Evolutionary conservation across 2,888 invertebrate species (phyloP).

Genomic region (Trisateles emortualis): DNA sequence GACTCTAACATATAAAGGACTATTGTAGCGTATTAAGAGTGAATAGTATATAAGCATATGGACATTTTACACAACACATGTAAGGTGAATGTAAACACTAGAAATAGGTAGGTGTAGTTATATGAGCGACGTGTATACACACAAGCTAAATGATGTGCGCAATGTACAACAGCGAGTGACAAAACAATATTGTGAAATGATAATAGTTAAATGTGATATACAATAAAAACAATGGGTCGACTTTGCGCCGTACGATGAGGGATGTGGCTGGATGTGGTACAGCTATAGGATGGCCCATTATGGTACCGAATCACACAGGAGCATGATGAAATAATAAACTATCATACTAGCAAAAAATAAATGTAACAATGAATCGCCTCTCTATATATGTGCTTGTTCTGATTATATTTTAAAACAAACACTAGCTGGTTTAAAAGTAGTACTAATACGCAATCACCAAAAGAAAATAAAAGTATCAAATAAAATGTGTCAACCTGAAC

Average conservation of each 20-base stretch:
- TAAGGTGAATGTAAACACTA: constrained; percentile 51
- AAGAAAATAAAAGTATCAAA: constrained; percentile 50
- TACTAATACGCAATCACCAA: constrained; percentile 50
- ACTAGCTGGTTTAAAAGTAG: constrained; percentile 56
- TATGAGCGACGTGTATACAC: constrained; percentile 44
- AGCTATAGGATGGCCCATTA: constrained; percentile 26
- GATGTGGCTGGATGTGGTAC: constrained; percentile 54
- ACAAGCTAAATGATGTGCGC: constrained; percentile 52
- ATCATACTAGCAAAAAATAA: constrained; percentile 2
- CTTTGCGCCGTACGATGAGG: constrained; percentile 75
- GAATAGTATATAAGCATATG: constrained; percentile 52
- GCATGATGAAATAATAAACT: constrained; percentile 8
- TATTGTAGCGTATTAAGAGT: constrained; percentile 43
- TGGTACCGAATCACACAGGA: constrained; percentile 22
- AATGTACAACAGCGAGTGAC: constrained; percentile 53
- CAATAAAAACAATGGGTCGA: constrained; percentile 85
- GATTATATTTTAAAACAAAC: constrained; percentile 62
- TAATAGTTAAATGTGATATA: constrained; percentile 55
- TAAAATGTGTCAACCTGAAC: constrained; percentile 45
- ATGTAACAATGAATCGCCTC: constrained; percentile 59
- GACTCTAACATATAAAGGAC: constrained; percentile 25
- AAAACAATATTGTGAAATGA: constrained; percentile 44
- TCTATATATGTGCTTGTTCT: constrained; percentile 56
- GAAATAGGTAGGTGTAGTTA: constrained; percentile 44
- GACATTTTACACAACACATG: constrained; percentile 48